Evolutionary conservation across 2,888 invertebrate genomes (phyloP).

Genomic region (Eumerus sabulonum): DNA sequence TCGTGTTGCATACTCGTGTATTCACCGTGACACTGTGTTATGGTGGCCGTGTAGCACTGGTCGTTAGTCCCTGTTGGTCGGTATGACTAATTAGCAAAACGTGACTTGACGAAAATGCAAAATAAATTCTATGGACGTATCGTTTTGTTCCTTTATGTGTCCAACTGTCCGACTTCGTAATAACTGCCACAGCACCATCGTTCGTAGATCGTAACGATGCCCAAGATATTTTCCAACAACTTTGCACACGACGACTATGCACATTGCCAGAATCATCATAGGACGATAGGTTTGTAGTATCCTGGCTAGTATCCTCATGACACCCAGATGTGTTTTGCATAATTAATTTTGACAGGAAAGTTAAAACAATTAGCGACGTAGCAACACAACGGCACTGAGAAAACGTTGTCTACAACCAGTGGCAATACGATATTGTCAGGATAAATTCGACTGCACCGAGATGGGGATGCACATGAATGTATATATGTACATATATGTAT

Average conservation of each 20-base stretch:
- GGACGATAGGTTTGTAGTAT: too few relatives aligned
- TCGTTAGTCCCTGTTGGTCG: slow-evolving; percentile 36
- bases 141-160: slow-evolving; percentile 58
- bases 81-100: slow-evolving; percentile 60
- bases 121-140: slow-evolving; percentile 47
- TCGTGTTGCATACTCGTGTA: too few relatives aligned
- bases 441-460: slow-evolving; percentile 10
- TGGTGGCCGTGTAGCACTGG: background rate
- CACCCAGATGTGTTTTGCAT: slow-evolving; percentile 64
- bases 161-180: slow-evolving; percentile 37
- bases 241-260: slow-evolving; percentile 40
- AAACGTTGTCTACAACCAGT: slow-evolving; percentile 8
- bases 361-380: slow-evolving; percentile 62
- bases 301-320: slow-evolving; percentile 27
- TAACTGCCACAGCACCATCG: slow-evolving; percentile 10
- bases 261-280: slow-evolving; percentile 29
- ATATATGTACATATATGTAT: too few relatives aligned
- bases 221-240: slow-evolving; percentile 39
- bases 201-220: too few relatives aligned
- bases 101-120: slow-evolving; percentile 55
- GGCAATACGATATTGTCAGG: background rate
- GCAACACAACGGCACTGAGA: slow-evolving; percentile 25
- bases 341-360: slow-evolving; percentile 52
- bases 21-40: too few relatives aligned
- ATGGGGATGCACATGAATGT: slow-evolving; percentile 15